Base-by-base conservation (phyloP, 2,113 vertebrate species). In the Pluvialis apricaria region DNA sequence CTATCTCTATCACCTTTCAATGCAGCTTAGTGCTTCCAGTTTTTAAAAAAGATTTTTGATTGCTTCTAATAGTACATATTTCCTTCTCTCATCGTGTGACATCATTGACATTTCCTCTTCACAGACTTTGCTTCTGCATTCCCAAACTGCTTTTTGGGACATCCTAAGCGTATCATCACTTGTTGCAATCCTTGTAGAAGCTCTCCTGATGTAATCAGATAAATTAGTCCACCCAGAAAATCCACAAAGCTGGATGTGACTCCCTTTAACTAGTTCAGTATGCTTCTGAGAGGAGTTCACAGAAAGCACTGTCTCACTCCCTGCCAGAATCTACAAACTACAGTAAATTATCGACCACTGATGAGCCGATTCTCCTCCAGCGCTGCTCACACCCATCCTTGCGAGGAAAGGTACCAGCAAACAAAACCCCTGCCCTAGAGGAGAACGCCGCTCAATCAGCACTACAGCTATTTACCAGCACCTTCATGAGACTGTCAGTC, bases 41-140 rank as follows among this genome's bases (percentile, higher is more conserved):
- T 92, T 97, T 94, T 47, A 72, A 78, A 66, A 76, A 58, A 68
- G 24, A 71, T 60, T 94, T 94, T 52, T 66, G 47, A 86, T 94
- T 94, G 34, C 65, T 81, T 92, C 49, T 72, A 82, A 49, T 15
- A 77, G 64, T 29, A 89, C 19, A 7, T 29, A 79, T 75, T 78
- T 92, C 86, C 64, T 92, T 87, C 80, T 93, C 36, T 90, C 61
- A 28, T 58, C 5, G 6, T 65, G 44, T 65, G 82, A 19, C 32
- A 75, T 62, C 32, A 31, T 1, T 51, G 42, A 9, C 31, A 38
- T 61, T 90, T 94, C 22, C 85, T 70, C 72, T 93, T 87, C 84
- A 70, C 6, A 93, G 83, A 71, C 69, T 87, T 61, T 85, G 36
- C 42, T 88, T 94, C 38, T 89, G 68, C 40, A 82, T 82, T 82